Evolutionary conservation across 2,888 invertebrate genomes (phyloP).

Genomic region (Ypsolopha sequella): DNA sequence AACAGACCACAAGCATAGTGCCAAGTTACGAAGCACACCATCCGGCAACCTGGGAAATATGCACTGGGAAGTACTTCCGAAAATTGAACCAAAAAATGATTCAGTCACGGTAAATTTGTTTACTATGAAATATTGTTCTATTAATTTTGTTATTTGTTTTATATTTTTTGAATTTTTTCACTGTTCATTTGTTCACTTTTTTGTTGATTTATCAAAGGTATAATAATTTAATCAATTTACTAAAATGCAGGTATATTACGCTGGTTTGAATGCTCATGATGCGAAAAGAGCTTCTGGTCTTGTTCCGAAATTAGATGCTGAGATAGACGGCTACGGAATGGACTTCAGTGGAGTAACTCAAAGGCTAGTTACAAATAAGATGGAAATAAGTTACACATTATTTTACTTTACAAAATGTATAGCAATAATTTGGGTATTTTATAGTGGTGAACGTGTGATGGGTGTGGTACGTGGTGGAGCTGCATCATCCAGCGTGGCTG

Average conservation of each 20-base stretch:
- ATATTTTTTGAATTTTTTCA: no score
- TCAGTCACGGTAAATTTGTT: constrained; percentile 14
- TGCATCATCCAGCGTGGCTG: no score
- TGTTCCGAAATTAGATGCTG: constrained; percentile 7
- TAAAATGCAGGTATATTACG: constrained; percentile 26
- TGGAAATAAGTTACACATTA: not conserved
- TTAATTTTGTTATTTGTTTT: not conserved
- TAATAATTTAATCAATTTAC: not conserved
- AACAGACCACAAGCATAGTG: not conserved
- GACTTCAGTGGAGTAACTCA: constrained; percentile 42
- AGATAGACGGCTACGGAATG: constrained; percentile 27
- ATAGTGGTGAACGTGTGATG: not conserved
- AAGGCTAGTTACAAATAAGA: constrained; percentile 18
- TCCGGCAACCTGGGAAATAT: constrained; percentile 20
- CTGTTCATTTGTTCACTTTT: not conserved
- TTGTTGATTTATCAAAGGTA: not conserved
- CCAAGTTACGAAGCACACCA: constrained; percentile 13
- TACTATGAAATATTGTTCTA: not conserved
- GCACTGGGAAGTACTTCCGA: constrained; percentile 19
- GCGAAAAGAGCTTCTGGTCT: constrained; percentile 24
- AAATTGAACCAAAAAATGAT: constrained; percentile 9
- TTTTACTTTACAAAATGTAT: not conserved
- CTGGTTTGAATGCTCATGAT: constrained; percentile 24
- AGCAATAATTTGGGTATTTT: not conserved
- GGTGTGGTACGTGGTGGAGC: no score